These are phyloP conservation scores for Pangasius mekongensis DNA, from an alignment of 2,797 vertebrate species.

Conservation along the genomic window DNA sequence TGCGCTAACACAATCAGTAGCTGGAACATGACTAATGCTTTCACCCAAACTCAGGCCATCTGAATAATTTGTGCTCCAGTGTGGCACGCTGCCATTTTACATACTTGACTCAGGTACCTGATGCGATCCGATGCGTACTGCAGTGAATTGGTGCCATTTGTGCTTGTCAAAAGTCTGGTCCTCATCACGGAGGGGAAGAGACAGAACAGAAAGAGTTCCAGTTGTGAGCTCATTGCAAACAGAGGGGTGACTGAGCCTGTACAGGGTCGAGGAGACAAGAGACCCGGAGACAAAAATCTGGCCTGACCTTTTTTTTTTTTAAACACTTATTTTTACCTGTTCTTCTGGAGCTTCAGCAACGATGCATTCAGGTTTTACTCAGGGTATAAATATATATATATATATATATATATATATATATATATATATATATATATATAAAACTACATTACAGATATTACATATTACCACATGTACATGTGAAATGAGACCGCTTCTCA, in stretches of 20 bases:
- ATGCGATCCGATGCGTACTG: not conserved
- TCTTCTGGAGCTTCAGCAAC: not conserved
- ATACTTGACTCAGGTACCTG: not conserved
- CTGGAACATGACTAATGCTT: slow-evolving; percentile 24
- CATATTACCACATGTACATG: too few relatives aligned
- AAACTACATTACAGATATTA: too few relatives aligned
- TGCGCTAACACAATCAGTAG: slow-evolving; percentile 15
- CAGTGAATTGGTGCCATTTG: not conserved
- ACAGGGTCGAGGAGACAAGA: not conserved
- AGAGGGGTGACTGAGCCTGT: not conserved
- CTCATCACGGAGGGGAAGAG: not conserved
- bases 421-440: too few relatives aligned
- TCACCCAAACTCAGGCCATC: slow-evolving; percentile 20
- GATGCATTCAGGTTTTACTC: not conserved
- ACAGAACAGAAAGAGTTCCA: not conserved
- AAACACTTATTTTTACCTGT: not conserved
- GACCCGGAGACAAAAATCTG: not conserved
- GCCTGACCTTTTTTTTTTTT: not conserved
- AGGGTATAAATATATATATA: too few relatives aligned
- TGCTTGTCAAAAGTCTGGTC: not conserved
- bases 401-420: too few relatives aligned
- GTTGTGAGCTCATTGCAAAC: not conserved
- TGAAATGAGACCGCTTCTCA: too few relatives aligned
- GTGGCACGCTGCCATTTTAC: not conserved
- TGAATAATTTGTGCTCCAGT: slow-evolving; percentile 17